Percentiles rank a stretch among this genome's conserved stretches.
Conservation (phyloP, 2,888 invertebrate species). For the Agrotis clavis region DNA sequence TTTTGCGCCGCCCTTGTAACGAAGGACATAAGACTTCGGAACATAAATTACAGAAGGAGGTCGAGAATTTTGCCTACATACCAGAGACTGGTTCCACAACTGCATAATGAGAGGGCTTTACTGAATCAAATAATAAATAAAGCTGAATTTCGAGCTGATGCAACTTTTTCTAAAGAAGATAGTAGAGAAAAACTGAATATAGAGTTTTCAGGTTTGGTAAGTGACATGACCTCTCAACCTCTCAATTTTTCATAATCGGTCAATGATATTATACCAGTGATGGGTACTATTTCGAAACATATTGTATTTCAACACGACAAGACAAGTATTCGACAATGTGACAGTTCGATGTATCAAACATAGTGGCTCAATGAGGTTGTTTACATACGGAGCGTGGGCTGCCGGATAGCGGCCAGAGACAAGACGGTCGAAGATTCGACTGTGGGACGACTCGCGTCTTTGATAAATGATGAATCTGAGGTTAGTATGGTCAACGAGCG, state of each 20-base stretch:
- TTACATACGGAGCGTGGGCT: constrained; percentile 71
- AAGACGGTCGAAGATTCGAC: constrained; percentile 45
- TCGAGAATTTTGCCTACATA: constrained; percentile 45
- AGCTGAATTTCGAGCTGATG: constrained; percentile 1
- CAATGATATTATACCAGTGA: constrained; percentile 2
- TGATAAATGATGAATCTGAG: constrained; percentile 8
- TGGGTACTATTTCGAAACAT: constrained; percentile 17
- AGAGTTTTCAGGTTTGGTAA: not conserved
- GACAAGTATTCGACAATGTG: constrained; percentile 34
- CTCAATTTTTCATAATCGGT: not conserved
- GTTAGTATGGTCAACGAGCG: too few species aligned
- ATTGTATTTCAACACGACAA: constrained; percentile 65
- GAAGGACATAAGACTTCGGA: constrained; percentile 47
- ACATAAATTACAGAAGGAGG: constrained; percentile 59
- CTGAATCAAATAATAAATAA: not conserved
- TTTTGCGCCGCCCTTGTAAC: constrained; percentile 48
- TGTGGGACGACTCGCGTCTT: constrained; percentile 30
- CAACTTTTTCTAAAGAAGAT: not conserved
- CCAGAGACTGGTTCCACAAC: constrained; percentile 41
- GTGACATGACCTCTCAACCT: not conserved
- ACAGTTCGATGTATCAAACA: constrained; percentile 67
- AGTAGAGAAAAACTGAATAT: not conserved
- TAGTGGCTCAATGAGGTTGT: constrained; percentile 65
- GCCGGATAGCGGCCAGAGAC: constrained; percentile 42
- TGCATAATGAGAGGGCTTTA: constrained; percentile 25